phyloP scores from a whole-genome alignment of 92 coral and sea anemone genomes.

The Bergia puertoricense region DNA sequence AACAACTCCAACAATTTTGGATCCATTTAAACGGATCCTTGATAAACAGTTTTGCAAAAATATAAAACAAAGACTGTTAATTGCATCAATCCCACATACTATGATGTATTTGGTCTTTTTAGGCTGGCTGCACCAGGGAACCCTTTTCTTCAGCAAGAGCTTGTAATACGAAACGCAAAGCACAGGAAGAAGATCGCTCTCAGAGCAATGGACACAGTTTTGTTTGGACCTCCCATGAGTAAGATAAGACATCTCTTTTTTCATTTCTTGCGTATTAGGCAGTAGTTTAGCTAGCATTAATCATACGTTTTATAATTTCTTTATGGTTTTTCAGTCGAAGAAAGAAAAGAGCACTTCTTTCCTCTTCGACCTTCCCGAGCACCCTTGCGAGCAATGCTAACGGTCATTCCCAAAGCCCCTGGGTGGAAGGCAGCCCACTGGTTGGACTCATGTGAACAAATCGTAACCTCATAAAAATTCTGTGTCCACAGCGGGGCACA shows the following conservation, averaged over 20 bases:
- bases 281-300: not conserved
- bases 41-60: too few species aligned
- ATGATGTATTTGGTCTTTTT: not conserved
- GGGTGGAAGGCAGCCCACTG: not conserved
- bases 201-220: constrained; percentile 65
- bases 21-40: not conserved
- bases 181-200: constrained; percentile 62
- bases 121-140: constrained; percentile 58
- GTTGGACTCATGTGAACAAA: not conserved
- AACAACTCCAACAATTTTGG: constrained; percentile 12
- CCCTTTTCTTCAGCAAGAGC: constrained; percentile 41
- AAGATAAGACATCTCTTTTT: not conserved
- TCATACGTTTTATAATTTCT: too few species aligned
- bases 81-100: not conserved
- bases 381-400: too few species aligned
- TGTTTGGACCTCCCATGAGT: constrained; percentile 63
- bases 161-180: constrained; percentile 43
- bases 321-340: too few species aligned
- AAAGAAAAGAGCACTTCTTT: too few species aligned
- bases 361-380: too few species aligned
- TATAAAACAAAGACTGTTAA: not conserved
- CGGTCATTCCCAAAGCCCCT: too few species aligned
- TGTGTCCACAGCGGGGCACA: constrained; percentile 47
- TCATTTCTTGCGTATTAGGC: not conserved
- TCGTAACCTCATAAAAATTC: not conserved